Base-by-base conservation (phyloP, 2,113 vertebrate species). In the Erythrolamprus reginae region DNA sequence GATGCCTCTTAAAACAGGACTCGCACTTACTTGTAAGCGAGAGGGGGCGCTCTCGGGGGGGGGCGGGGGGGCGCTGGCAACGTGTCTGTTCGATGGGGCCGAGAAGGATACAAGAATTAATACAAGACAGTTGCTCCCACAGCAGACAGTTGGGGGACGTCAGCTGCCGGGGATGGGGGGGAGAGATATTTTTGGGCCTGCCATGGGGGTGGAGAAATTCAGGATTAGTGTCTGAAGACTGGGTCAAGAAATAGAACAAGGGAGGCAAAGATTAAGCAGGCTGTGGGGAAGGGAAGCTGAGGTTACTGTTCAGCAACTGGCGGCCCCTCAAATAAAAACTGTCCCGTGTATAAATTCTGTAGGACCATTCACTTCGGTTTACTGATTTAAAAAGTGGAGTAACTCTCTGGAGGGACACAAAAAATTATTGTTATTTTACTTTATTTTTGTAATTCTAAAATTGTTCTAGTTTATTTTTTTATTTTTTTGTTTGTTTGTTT, bases 101-200 rank as follows among this genome's bases (percentile, higher is more conserved):
- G 21, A n/a, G 55, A 3, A 17, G 48, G 13, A 26, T 5, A 51
- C 7, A 15, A 21, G 33, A 82, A 87, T 17, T 24, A 83, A 26
- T 19, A 42, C 53, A 33, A 23, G 70, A 82, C 90, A 91, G 90
- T 86, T 91, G 90, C 77, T 86, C 83, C 52, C 55, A 7, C 19
- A 56, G 65, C 42, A 88, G 90, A 91, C 90, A 88, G 90, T 91
- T 77, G 90, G 77, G 83, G 45, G 45, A 87, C 38, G 45, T 91
- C 90, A 91, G 70, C 90, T 91, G 90, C 53, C 28, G 19, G 58
- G 23, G 17, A 28, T 0, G 51, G 13, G 51, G 23, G 21, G 21
- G 55, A 7, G 55, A 21, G 77, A 82, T 91, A 91, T 91, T 91
- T 77, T 91, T 84, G 52, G 86, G 45, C 86, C 86, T 55, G 58